phyloP scores from a whole-genome alignment of 53 echinoderm and acorn worm species.

The Glandiceps talaboti region DNA sequence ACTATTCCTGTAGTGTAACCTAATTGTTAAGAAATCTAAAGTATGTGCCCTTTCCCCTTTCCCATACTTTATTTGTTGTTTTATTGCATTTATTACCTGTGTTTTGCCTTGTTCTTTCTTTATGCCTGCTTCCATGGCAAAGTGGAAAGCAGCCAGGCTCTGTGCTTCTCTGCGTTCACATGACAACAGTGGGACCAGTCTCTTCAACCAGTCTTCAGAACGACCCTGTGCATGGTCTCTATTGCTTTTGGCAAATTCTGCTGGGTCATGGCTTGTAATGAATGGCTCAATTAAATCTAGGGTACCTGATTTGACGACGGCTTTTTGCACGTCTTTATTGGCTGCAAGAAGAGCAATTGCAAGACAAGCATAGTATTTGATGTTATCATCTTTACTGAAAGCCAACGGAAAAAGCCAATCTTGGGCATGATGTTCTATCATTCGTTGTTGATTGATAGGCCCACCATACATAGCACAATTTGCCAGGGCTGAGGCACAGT shows the following conservation, averaged over 20 bases:
- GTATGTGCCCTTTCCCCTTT: too few species aligned
- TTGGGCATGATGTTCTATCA: constrained; percentile 83
- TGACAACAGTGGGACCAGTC: constrained; percentile 69
- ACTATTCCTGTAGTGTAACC: too few species aligned
- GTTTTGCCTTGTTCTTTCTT: constrained; percentile 82
- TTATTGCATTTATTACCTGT: too few species aligned
- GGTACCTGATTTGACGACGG: constrained; percentile 88
- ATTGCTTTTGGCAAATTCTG: constrained; percentile 89
- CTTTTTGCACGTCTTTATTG: constrained; percentile 82
- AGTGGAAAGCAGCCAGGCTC: constrained; percentile 94
- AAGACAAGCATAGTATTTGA: constrained; percentile 87
- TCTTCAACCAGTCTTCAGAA: constrained; percentile 73
- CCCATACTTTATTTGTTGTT: too few species aligned
- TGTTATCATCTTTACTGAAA: constrained; percentile 84
- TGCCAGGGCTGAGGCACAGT: constrained; percentile 86
- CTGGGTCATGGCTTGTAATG: constrained; percentile 88
- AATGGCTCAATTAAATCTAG: constrained; percentile 93
- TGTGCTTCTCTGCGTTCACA: constrained; percentile 86
- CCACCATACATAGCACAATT: constrained; percentile 99
- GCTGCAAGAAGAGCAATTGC: constrained; percentile 84
- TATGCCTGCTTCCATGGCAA: constrained; percentile 95
- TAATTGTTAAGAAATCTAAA: too few species aligned
- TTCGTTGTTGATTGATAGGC: constrained; percentile 80
- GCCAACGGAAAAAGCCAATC: constrained; percentile 97
- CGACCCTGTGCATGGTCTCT: constrained; percentile 89